Evolutionary conservation across 2,888 invertebrate species (phyloP), one percentile per base, ranked within the genome.

Genomic region (Scrobipalpa costella): DNA sequence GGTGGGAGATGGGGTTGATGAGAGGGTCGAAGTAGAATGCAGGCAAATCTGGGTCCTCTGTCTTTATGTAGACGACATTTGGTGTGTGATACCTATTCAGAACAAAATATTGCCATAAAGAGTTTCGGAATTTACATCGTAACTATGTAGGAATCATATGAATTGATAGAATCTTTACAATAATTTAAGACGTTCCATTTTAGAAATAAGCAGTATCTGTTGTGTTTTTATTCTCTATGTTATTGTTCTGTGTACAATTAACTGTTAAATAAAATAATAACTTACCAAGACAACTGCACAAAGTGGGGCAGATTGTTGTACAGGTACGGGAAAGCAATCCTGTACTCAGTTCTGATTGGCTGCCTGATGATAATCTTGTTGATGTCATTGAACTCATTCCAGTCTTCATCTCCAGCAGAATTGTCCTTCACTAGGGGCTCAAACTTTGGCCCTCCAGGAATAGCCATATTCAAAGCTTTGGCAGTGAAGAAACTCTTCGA

Each of bases 361-460:
- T 99, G 99, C 8, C 99, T 93, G 73, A 99, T 99, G 69, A 99
- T 99, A 76, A 99, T 99, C 91, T 99, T 99, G 86, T 99, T 99
- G 73, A 99, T 99, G 80, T 99, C 99, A 91, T 99, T 99, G 80
- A 99, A 99, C 90, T 99, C 99, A 90, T 99, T 99, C 99, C 99
- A 99, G 85, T 99, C 99, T 90, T 99, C 99, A 91, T 99, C 99
- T 1, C 98, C 98, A 62, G 98, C 96, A 77, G 98, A 98, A 75
- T 98, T 96, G 85, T 99, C 99, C 80, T 99, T 99, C 17, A 99
- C 98, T 6, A 99, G 91, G 0, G 99, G 99, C 84, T 99, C 99
- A 91, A 99, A 99, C 87, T 99, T 99, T 0, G 99, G 99, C 0
- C 99, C 99, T 63, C 99, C 99, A 9, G 99, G 99, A 77, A 99